Percentiles rank a stretch among this genome's conserved stretches.
Conservation (phyloP, 92 coral and sea anemone species). For the Pocillopora meandrina region DNA sequence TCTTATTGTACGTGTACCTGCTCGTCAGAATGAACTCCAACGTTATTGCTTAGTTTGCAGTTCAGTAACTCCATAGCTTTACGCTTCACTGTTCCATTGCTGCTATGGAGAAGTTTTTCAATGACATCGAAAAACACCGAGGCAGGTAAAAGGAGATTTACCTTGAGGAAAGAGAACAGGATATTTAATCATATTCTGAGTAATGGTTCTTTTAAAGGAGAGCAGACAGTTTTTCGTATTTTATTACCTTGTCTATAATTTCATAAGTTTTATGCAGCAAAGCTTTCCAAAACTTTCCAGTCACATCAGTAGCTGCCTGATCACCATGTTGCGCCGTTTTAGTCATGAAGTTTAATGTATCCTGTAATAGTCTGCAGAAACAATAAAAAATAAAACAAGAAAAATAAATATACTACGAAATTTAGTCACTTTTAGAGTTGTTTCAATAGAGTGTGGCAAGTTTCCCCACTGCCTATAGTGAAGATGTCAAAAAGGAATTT, state of each 20-base stretch:
- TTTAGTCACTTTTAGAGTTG: neutral
- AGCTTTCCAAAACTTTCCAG: conserved; percentile 86
- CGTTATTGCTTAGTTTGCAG: conserved; percentile 64
- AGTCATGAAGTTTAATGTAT: conserved; percentile 77
- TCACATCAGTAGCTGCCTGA: conserved; percentile 55
- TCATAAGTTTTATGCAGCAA: conserved; percentile 78
- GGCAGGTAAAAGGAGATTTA: conserved; percentile 78
- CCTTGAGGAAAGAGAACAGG: conserved; percentile 42
- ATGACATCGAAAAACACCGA: conserved; percentile 78
- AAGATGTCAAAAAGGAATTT: too few relatives aligned
- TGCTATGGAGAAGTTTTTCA: conserved; percentile 70
- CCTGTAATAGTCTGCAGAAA: conserved; percentile 73
- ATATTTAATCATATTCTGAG: too few relatives aligned
- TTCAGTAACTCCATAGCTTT: conserved; percentile 94
- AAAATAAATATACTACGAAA: neutral
- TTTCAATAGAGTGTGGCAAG: too few relatives aligned
- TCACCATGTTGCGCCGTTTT: conserved; percentile 73
- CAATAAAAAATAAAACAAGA: neutral
- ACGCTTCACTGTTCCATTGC: conserved; percentile 75
- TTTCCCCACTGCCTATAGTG: too few relatives aligned
- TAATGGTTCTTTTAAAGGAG: neutral
- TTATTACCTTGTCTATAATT: conserved; percentile 83
- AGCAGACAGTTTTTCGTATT: neutral
- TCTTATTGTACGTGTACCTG: conserved; percentile 53
- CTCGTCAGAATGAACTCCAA: conserved; percentile 29